These are phyloP conservation scores for Heliconius nattereri DNA, from an alignment of 1,140 invertebrate genomes.

Conservation along the genomic window DNA sequence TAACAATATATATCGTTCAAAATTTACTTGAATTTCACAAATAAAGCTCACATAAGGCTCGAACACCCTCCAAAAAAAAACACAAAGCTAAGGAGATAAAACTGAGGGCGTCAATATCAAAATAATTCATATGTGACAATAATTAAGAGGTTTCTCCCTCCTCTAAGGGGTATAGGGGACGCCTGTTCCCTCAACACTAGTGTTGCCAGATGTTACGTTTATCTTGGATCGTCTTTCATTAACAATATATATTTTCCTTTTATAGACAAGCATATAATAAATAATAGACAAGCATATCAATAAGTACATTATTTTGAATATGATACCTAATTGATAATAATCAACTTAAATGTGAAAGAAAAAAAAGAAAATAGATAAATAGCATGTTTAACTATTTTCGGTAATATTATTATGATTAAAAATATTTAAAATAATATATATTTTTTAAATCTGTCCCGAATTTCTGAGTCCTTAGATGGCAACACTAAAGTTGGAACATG, in stretches of 20 bases:
- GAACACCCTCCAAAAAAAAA: conserved; percentile 19
- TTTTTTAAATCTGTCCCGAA: not conserved
- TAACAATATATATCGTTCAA: no score
- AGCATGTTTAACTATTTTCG: no score
- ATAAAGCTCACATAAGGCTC: not conserved
- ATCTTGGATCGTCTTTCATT: not conserved
- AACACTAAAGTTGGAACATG: conserved; percentile 20
- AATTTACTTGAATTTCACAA: not conserved
- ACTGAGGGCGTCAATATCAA: conserved; percentile 68
- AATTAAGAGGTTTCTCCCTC: conserved; percentile 74
- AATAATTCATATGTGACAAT: conserved; percentile 80
- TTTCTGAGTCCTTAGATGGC: not conserved
- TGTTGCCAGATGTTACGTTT: conserved; percentile 18
- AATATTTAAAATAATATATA: not conserved
- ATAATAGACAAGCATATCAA: no score
- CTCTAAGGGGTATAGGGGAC: conserved; percentile 45
- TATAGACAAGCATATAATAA: not conserved
- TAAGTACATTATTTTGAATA: no score
- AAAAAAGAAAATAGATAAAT: no score
- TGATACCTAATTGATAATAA: no score
- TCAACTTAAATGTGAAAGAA: no score
- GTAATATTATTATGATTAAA: not conserved
- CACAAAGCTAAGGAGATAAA: conserved; percentile 52
- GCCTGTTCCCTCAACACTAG: conserved; percentile 30
- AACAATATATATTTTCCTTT: not conserved